Percentiles rank a stretch among this genome's conserved stretches.
These are phyloP conservation scores for Lophura nycthemera DNA, from an alignment of 2,113 vertebrate species.

Conservation along the genomic window DNA sequence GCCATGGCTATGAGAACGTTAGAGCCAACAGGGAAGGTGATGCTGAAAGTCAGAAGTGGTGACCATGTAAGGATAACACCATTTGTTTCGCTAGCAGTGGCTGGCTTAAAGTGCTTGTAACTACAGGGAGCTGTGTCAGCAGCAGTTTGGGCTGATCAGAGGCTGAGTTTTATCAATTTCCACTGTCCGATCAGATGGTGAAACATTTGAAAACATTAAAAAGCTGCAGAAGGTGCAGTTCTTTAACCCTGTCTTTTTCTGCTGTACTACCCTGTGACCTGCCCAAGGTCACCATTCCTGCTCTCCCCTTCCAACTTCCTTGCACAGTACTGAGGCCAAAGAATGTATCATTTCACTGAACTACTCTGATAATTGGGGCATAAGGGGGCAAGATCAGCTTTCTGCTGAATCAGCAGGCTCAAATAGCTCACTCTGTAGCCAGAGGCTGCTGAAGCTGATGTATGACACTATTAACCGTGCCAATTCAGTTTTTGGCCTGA, in stretches of 20 bases:
- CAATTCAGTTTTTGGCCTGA: neutral
- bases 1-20: neutral
- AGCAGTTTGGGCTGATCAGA: neutral
- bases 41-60: neutral
- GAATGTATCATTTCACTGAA: neutral
- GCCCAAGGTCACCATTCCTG: neutral
- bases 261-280: neutral
- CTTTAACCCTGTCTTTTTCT: neutral
- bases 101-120: neutral
- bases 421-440: neutral
- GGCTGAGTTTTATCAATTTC: neutral
- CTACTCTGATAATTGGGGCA: neutral
- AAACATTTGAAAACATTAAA: neutral
- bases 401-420: neutral
- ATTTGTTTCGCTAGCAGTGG: neutral
- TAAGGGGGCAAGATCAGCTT: neutral
- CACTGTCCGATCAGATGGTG: neutral
- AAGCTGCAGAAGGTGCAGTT: neutral
- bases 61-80: neutral
- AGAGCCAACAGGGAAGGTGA: neutral
- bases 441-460: neutral
- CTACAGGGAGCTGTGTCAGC: accelerated
- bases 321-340: neutral
- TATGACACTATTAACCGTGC: accelerated
- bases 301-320: neutral